Conservation (phyloP, 2,797 vertebrate genomes). For the Carduelis carduelis region DNA sequence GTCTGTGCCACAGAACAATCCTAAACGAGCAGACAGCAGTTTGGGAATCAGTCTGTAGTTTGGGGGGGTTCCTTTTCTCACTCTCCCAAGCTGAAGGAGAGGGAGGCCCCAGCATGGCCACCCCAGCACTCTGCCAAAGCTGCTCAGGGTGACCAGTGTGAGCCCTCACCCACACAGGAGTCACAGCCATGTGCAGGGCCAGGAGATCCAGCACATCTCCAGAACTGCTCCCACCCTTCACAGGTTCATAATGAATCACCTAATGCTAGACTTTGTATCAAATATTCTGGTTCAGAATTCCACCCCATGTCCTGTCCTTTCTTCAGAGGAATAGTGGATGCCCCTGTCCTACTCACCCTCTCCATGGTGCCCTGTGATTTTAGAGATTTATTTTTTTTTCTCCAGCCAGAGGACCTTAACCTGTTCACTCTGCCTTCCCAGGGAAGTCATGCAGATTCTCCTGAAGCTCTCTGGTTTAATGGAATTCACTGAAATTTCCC, state of each 20-base stretch:
- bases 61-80: rapidly evolving
- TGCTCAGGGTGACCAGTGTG: rapidly evolving
- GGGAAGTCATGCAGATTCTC: neutral
- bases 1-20: neutral
- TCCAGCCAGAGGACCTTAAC: neutral
- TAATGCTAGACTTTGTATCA: rapidly evolving
- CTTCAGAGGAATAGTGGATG: neutral
- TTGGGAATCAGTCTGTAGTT: neutral
- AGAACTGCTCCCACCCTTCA: neutral
- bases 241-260: neutral
- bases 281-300: neutral
- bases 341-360: neutral
- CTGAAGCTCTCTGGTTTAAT: neutral
- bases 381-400: neutral
- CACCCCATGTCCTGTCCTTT: rapidly evolving
- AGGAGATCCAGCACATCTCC: neutral
- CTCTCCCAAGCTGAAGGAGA: neutral
- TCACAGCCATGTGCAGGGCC: neutral
- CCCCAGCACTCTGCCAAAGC: neutral
- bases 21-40: neutral
- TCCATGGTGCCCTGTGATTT: neutral
- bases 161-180: rapidly evolving
- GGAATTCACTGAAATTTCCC: neutral
- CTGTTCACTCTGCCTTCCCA: neutral
- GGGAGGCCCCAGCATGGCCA: rapidly evolving